phyloP scores from a whole-genome alignment of 2,888 invertebrate genomes.

The Macrosoma leucophasiata region DNA sequence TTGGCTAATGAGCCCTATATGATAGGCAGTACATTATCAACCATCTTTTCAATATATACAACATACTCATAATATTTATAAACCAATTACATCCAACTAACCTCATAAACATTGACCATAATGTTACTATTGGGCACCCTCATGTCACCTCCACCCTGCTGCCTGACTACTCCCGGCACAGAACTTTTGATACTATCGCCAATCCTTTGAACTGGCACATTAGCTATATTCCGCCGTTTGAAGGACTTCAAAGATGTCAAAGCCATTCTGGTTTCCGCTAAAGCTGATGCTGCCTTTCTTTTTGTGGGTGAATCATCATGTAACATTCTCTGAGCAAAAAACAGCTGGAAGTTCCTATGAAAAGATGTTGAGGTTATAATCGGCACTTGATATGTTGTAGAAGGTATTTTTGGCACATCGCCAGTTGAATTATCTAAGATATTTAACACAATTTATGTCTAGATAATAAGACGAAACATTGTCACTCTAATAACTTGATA shows the following conservation, averaged over 20 bases:
- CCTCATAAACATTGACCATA: slow-evolving; percentile 76
- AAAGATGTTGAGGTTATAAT: slow-evolving; percentile 2
- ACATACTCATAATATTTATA: no score
- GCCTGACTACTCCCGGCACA: slow-evolving; percentile 72
- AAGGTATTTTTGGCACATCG: no score
- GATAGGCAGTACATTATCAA: no score
- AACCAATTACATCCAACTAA: slow-evolving; percentile 36
- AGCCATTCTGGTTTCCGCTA: slow-evolving; percentile 84
- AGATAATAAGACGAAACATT: no score
- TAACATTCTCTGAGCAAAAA: slow-evolving; percentile 80
- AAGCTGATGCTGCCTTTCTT: slow-evolving; percentile 73
- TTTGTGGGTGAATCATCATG: slow-evolving; percentile 78
- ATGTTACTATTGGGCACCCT: slow-evolving; percentile 63
- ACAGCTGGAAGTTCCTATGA: slow-evolving; percentile 82
- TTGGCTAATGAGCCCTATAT: no score
- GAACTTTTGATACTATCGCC: slow-evolving; percentile 73
- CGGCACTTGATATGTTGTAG: no score
- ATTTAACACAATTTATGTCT: slow-evolving; percentile 1
- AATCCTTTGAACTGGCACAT: slow-evolving; percentile 64
- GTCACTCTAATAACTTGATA: no score
- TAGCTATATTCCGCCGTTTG: slow-evolving; percentile 72
- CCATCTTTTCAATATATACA: no score
- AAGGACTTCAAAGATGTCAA: slow-evolving; percentile 84
- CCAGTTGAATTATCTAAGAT: no score
- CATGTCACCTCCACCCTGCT: slow-evolving; percentile 51